Conservation (phyloP, 2,113 vertebrate genomes). For the Rhadina sibilatrix region DNA sequence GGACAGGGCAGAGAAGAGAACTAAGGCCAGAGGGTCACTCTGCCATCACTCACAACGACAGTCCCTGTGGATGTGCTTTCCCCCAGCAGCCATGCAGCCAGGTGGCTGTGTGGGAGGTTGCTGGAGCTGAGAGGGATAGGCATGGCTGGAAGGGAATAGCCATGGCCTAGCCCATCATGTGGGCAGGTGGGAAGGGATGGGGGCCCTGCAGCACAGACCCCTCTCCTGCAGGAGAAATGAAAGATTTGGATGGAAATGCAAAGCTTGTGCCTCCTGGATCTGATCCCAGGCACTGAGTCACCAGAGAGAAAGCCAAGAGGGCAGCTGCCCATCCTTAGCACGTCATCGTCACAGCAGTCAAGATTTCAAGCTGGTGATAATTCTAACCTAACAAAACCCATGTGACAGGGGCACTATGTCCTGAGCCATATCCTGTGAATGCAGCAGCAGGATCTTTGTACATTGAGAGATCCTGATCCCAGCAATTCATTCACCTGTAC, state of each 20-base stretch:
- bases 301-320: neutral
- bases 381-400: neutral
- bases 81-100: rapidly evolving
- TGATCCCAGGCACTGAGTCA: neutral
- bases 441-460: neutral
- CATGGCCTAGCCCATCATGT: neutral
- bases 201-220: neutral
- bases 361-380: neutral
- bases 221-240: neutral
- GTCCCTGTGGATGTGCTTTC: neutral
- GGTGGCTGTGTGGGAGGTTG: neutral
- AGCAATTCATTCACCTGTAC: neutral
- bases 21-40: neutral
- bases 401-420: neutral
- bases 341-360: neutral
- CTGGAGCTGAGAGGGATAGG: neutral
- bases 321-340: neutral
- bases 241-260: neutral
- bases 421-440: neutral
- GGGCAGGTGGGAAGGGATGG: neutral
- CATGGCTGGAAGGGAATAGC: neutral
- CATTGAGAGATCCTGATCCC: neutral
- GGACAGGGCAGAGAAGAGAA: neutral
- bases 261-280: neutral
- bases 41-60: neutral